Conservation (phyloP, 2,113 vertebrate genomes). For the Perca flavescens region DNA sequence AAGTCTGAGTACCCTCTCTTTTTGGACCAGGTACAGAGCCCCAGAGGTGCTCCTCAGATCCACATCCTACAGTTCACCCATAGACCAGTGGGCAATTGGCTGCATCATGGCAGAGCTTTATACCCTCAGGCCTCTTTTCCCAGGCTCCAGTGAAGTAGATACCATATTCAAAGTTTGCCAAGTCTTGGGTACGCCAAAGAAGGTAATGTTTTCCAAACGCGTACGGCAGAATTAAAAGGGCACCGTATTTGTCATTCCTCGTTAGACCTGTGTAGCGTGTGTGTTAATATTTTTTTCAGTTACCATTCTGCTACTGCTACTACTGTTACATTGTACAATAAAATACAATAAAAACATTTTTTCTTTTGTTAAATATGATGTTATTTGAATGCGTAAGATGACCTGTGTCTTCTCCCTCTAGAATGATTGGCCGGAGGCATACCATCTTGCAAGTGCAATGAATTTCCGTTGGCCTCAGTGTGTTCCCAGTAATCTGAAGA, state of each 20-base stretch:
- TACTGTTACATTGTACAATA: neutral
- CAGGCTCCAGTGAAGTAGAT: conserved; percentile 97
- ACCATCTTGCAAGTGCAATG: conserved; percentile 93
- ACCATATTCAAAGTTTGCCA: conserved; percentile 99
- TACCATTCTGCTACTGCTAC: neutral
- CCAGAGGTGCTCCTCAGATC: conserved; percentile 96
- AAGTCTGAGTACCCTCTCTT: neutral
- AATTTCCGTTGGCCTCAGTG: conserved; percentile 98
- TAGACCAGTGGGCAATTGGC: conserved; percentile 97
- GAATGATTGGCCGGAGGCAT: conserved; percentile 96
- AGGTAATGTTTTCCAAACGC: conserved; percentile 80
- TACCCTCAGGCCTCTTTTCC: conserved; percentile 95
- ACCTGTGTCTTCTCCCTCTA: conserved; percentile 66
- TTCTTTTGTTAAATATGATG: neutral
- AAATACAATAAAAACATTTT: neutral
- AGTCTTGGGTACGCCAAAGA: conserved; percentile 96
- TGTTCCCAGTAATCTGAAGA: conserved; percentile 93
- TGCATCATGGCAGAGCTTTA: conserved; percentile 99
- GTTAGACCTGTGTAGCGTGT: too few species aligned
- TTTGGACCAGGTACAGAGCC: conserved; percentile 91
- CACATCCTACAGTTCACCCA: conserved; percentile 94
- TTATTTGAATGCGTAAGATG: neutral
- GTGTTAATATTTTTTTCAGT: neutral
- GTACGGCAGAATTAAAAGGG: neutral
- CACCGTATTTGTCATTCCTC: neutral